phyloP scores from a whole-genome alignment of 2,113 vertebrate species.

The Pseudopodoces humilis region DNA sequence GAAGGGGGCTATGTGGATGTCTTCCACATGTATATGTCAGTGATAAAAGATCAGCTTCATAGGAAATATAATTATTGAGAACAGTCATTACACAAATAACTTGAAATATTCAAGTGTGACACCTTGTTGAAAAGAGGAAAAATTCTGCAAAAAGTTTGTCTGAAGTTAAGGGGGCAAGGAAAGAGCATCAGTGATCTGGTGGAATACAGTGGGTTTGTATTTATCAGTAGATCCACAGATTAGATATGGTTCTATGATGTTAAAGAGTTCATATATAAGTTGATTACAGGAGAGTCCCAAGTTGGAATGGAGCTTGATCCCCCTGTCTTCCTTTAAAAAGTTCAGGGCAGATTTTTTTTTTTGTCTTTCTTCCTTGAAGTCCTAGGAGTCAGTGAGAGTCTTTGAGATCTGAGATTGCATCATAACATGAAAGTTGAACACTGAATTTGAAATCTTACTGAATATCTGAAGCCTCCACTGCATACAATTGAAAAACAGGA shows the following conservation, averaged over 20 bases:
- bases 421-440: not conserved
- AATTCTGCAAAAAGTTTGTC: not conserved
- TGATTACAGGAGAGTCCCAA: not conserved
- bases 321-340: not conserved
- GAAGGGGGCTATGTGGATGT: not conserved
- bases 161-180: not conserved
- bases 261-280: not conserved
- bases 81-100: not conserved
- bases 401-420: not conserved
- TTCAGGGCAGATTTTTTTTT: not conserved
- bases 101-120: not conserved
- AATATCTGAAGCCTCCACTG: not conserved
- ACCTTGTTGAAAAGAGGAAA: not conserved
- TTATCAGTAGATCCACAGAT: not conserved
- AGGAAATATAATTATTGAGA: not conserved
- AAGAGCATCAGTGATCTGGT: not conserved
- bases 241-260: not conserved
- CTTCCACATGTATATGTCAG: not conserved
- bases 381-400: not conserved
- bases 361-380: not conserved
- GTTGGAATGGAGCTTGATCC: not conserved
- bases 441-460: not conserved
- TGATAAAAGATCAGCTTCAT: not conserved
- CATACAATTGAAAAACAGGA: not conserved
- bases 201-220: not conserved